Evolutionary conservation across 1,140 invertebrate species (phyloP).

Genomic region (Sarcophaga peregrina): DNA sequence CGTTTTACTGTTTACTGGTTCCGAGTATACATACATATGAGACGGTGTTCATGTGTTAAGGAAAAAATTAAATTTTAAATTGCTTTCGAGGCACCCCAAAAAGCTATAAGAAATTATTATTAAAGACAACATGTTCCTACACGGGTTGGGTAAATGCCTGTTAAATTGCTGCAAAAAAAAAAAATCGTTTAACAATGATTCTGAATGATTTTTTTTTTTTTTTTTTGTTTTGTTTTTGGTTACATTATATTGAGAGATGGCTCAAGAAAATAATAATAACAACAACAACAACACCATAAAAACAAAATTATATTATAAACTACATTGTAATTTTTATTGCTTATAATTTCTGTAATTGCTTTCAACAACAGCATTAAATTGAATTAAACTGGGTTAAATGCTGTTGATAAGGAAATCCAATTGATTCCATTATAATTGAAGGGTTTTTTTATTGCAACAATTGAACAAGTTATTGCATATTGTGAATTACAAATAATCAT

Average conservation of each 20-base stretch:
- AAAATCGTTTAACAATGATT: not conserved
- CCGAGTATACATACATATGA: not conserved
- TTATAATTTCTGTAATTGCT: conserved; percentile 15
- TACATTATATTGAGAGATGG: too few relatives aligned
- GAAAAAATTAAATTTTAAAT: conserved; percentile 15
- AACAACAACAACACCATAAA: too few relatives aligned
- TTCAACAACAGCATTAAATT: not conserved
- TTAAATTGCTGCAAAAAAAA: too few relatives aligned
- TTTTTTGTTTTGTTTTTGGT: too few relatives aligned
- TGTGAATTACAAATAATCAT: too few relatives aligned
- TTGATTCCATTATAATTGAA: too few relatives aligned
- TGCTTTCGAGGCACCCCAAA: not conserved
- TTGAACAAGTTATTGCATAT: too few relatives aligned
- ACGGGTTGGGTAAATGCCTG: not conserved
- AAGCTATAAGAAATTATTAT: not conserved
- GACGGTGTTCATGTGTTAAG: not conserved
- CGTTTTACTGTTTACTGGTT: not conserved
- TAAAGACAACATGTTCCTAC: not conserved
- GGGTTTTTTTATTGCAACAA: too few relatives aligned
- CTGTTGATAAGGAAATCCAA: too few relatives aligned
- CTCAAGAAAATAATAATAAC: too few relatives aligned
- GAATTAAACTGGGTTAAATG: not conserved
- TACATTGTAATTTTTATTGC: conserved; percentile 5
- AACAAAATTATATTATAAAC: too few relatives aligned
- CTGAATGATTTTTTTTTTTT: too few relatives aligned